These are phyloP conservation scores for Peucedramus taeniatus DNA, from an alignment of 2,113 vertebrate genomes.

Conservation along the genomic window DNA sequence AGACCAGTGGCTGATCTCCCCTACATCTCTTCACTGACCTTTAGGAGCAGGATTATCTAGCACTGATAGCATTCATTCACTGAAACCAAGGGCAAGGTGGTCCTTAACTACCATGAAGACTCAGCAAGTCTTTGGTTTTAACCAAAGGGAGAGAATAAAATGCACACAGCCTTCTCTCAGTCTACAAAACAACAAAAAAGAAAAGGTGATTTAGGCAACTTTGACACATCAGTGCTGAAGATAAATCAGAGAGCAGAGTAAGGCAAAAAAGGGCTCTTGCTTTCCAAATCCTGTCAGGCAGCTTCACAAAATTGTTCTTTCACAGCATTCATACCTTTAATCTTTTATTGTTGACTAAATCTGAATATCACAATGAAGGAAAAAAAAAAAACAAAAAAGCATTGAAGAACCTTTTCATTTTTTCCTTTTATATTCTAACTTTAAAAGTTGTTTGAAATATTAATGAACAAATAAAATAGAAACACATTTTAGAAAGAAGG, in stretches of 20 bases:
- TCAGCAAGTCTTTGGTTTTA: background rate
- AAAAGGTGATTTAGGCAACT: background rate
- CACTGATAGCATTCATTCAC: background rate
- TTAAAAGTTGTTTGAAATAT: background rate
- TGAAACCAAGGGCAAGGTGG: background rate
- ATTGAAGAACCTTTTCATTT: background rate
- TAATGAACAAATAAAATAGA: slow-evolving; percentile 15
- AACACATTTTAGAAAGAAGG: background rate
- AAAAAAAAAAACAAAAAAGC: background rate
- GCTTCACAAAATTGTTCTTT: slow-evolving; percentile 5
- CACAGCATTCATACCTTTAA: background rate
- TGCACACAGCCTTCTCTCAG: background rate
- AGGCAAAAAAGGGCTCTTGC: background rate
- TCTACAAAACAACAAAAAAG: background rate
- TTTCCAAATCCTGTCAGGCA: background rate
- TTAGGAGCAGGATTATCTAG: background rate
- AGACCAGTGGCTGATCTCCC: background rate
- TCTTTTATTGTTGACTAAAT: slow-evolving; percentile 15
- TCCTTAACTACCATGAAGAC: background rate
- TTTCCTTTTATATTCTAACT: background rate
- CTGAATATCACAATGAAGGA: background rate
- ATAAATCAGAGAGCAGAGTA: background rate
- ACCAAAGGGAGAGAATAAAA: background rate
- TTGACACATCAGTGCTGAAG: background rate
- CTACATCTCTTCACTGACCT: background rate